Evolutionary conservation across 2,888 invertebrate genomes (phyloP), one percentile per base, ranked within the genome.

Genomic region (Clivina fossor): DNA sequence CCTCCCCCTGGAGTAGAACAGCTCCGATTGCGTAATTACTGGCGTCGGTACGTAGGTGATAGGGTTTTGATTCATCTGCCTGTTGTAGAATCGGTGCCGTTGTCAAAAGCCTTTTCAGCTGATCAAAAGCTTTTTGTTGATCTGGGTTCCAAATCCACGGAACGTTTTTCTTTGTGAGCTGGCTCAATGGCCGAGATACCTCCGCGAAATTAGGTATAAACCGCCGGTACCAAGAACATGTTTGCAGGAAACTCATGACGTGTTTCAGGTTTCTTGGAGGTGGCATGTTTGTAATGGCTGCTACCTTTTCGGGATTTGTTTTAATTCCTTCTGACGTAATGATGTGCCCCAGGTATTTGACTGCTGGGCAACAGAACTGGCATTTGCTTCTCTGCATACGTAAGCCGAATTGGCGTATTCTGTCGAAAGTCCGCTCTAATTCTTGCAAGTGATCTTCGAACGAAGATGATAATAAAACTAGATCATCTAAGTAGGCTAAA

Each of bases 31-130:
- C 49, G 16, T 49, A 49, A n/a, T 26, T 18, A 16, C 49, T 37
- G 2, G 33, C 49, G 16, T 49, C 49, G 2, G 49, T 49, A 2
- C 59, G 61, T 13, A 66, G 57, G 7, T 61, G 58, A 41, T 64
- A 64, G 9, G 59, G 60, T 18, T 44, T 20, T 2, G 44, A 43
- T 2, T 62, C n/a, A 37, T 66, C 61, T 2, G 64, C 63, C 7
- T 63, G 43, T 8, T 49, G 38, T 2, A 63, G 37, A 20, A 55
- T 37, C 3, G 61, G 58, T 2, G 61, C 46, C 2, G 20, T 11
- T 2, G 28, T 28, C 2, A 43, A n/a, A n/a, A 26, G n/a, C 3
- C 18, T 13, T 13, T 26, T 26, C 9, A 43, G 15, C 16, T 15
- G 16, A 4, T 43, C 28, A 16, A 11, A 13, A n/a, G 37, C 43